phyloP scores from a whole-genome alignment of 2,113 vertebrate species.

The Mixornis gularis region DNA sequence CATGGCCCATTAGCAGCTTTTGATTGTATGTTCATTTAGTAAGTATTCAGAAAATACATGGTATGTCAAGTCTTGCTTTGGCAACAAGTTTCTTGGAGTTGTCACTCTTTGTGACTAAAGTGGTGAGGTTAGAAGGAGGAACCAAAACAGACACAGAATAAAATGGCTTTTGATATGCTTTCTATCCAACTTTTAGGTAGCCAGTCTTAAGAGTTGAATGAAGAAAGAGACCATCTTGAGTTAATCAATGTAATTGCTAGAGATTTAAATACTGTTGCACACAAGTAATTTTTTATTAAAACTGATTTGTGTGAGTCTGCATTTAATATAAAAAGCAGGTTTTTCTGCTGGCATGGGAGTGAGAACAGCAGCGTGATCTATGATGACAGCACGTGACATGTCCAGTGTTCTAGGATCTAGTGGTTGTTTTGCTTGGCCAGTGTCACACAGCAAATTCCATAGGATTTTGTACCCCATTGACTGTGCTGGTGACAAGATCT shows the following conservation, averaged over 20 bases:
- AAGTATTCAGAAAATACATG: background rate
- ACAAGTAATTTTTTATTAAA: constrained; percentile 56
- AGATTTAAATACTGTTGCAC: constrained; percentile 47
- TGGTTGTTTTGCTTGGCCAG: constrained; percentile 78
- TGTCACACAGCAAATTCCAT: constrained; percentile 70
- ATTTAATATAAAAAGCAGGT: constrained; percentile 63
- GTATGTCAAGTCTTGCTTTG: background rate
- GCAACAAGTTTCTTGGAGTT: background rate
- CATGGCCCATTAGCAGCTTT: background rate
- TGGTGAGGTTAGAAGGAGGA: background rate
- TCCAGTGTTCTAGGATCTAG: constrained; percentile 61
- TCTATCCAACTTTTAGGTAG: background rate
- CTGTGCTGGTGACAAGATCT: constrained; percentile 78
- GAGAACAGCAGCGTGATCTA: constrained; percentile 76
- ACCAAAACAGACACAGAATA: background rate
- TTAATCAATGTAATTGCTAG: constrained; percentile 55
- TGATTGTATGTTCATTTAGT: background rate
- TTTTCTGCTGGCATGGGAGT: constrained; percentile 67
- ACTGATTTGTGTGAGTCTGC: constrained; percentile 48
- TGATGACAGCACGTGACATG: constrained; percentile 71
- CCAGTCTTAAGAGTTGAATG: background rate
- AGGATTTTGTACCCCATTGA: constrained; percentile 79
- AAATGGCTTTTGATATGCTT: background rate
- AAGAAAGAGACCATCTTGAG: constrained; percentile 46
- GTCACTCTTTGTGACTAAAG: background rate